phyloP scores from a whole-genome alignment of 2,113 vertebrate species.

The Actenoides hombroni region DNA sequence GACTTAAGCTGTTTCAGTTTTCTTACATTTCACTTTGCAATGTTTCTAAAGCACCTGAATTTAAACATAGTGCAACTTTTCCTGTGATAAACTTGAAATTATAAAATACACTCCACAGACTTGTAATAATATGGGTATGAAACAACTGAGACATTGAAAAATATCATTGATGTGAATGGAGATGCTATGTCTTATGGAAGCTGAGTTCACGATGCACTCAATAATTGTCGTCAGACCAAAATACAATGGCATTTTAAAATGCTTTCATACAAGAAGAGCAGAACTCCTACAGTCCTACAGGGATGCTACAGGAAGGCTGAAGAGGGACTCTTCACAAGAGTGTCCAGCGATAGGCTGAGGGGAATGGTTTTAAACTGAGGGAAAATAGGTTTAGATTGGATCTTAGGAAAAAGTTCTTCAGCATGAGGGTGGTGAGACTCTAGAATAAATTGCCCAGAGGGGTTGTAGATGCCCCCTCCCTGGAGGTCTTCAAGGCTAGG shows the following conservation, averaged over 20 bases:
- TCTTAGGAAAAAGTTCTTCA: too few relatives aligned
- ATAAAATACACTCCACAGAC: neutral
- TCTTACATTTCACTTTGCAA: neutral
- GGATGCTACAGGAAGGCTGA: too few relatives aligned
- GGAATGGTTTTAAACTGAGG: too few relatives aligned
- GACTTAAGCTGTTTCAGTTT: neutral
- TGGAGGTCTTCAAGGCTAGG: too few relatives aligned
- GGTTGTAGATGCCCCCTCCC: too few relatives aligned
- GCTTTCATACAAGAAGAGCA: neutral
- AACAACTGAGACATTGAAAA: neutral
- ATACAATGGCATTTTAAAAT: neutral
- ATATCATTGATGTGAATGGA: neutral
- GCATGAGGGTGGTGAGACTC: too few relatives aligned
- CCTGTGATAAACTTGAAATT: neutral
- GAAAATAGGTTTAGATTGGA: too few relatives aligned
- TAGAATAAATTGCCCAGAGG: too few relatives aligned
- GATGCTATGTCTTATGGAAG: neutral
- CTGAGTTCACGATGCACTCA: neutral
- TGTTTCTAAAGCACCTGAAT: neutral
- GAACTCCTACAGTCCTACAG: neutral
- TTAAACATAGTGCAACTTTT: neutral
- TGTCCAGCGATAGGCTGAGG: too few relatives aligned
- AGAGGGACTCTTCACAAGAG: too few relatives aligned
- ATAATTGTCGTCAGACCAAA: neutral
- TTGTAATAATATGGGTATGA: neutral